phyloP scores from a whole-genome alignment of 2,113 vertebrate species.

The Rostratula benghalensis region DNA sequence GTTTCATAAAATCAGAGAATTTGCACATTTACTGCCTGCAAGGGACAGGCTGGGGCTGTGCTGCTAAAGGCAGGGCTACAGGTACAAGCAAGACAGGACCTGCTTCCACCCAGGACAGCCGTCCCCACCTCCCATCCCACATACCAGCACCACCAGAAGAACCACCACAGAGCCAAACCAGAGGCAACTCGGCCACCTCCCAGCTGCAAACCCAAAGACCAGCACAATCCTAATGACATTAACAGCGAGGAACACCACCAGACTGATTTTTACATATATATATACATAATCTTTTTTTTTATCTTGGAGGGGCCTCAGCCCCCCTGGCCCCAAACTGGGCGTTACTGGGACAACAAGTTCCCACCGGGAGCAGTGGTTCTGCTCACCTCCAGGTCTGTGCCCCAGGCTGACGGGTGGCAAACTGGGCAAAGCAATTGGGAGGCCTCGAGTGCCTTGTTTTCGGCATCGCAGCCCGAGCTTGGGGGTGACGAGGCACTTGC shows the following conservation, averaged over 20 bases:
- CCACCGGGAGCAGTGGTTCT: background rate
- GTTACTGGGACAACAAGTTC: background rate
- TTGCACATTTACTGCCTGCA: background rate
- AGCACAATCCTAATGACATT: fast-evolving
- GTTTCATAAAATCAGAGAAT: background rate
- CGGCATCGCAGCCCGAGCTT: fast-evolving
- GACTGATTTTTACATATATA: background rate
- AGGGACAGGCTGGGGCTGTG: background rate
- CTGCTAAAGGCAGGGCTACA: background rate
- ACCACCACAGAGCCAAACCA: fast-evolving
- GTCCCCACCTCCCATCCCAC: fast-evolving
- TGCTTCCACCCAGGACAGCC: background rate
- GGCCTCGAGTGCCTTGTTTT: background rate
- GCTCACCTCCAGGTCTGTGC: background rate
- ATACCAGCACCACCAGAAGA: background rate
- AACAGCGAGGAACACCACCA: background rate
- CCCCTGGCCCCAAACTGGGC: fast-evolving
- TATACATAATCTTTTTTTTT: too few species aligned
- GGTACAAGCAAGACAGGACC: fast-evolving
- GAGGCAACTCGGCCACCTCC: background rate
- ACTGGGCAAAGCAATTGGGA: fast-evolving
- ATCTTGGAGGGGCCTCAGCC: background rate
- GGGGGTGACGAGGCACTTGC: background rate
- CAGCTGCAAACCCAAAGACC: background rate
- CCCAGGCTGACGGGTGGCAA: background rate